Conservation (phyloP, 2,113 vertebrate genomes). For the Sceloporus tristichus region DNA sequence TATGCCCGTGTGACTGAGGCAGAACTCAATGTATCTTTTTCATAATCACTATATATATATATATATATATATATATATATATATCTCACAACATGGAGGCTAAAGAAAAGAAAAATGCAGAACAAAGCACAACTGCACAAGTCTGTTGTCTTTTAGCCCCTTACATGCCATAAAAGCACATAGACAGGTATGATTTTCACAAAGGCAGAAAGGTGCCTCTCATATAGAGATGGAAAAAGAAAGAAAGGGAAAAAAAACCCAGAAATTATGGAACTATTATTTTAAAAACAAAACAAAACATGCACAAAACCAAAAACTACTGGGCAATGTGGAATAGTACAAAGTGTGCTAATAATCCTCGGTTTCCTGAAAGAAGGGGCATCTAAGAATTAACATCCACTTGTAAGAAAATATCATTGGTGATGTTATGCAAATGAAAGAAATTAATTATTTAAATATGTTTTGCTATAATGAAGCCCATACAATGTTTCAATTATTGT, state of each 20-base stretch:
- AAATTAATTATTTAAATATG: constrained; percentile 9
- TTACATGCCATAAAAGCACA: constrained; percentile 66
- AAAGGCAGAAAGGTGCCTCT: constrained; percentile 51
- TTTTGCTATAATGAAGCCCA: constrained; percentile 6
- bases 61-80: not conserved
- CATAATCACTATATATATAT: constrained; percentile 39
- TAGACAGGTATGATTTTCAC: constrained; percentile 59
- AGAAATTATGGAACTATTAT: not conserved
- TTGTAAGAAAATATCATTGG: not conserved
- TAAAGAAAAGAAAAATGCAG: constrained; percentile 42
- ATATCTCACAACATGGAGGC: not conserved
- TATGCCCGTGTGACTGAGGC: constrained; percentile 67
- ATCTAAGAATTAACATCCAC: not conserved
- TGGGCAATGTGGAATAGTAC: not conserved
- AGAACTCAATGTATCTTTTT: constrained; percentile 51
- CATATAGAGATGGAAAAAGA: constrained; percentile 43
- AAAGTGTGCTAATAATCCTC: constrained; percentile 38
- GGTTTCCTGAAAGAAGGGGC: not conserved
- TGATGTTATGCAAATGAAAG: not conserved
- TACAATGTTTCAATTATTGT: not conserved
- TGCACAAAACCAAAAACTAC: not conserved
- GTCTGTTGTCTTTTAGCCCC: constrained; percentile 57
- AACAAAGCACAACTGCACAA: constrained; percentile 50
- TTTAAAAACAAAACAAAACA: constrained; percentile 5
- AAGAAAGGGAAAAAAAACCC: fast-evolving